Conservation (phyloP, 2,888 invertebrate genomes). For the Hybos culiciformis region DNA sequence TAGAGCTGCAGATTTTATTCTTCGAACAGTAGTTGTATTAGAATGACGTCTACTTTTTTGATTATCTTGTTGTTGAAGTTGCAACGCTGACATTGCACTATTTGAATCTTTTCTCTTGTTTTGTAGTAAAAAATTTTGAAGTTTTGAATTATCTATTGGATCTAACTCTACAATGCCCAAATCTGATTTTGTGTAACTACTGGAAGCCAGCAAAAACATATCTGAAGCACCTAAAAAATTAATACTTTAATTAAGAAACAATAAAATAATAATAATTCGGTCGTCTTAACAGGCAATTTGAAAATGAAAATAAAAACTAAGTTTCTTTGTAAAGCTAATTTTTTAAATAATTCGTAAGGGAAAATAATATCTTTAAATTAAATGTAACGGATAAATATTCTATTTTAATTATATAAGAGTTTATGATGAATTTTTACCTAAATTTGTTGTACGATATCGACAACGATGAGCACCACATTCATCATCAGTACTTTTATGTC, state of each 20-base stretch:
- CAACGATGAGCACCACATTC: constrained; percentile 6
- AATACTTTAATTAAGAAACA: too few relatives aligned
- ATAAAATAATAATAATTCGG: too few relatives aligned
- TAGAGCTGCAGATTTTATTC: constrained; percentile 56
- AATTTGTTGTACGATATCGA: too few relatives aligned
- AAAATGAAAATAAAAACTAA: too few relatives aligned
- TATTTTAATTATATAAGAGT: too few relatives aligned
- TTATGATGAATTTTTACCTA: too few relatives aligned
- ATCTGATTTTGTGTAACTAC: constrained; percentile 35
- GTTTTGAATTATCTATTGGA: neutral
- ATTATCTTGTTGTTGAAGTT: constrained; percentile 35
- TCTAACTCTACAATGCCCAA: constrained; percentile 20
- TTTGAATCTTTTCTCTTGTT: constrained; percentile 41
- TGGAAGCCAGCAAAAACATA: constrained; percentile 33
- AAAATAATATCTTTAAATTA: too few relatives aligned
- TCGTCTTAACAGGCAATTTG: too few relatives aligned
- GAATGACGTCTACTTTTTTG: constrained; percentile 31
- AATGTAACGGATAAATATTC: too few relatives aligned
- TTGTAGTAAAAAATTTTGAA: neutral
- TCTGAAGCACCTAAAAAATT: constrained; percentile 21
- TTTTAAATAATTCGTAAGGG: too few relatives aligned
- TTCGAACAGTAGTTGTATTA: constrained; percentile 39
- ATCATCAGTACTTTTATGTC: constrained; percentile 34
- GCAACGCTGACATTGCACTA: constrained; percentile 49
- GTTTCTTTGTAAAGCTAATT: too few relatives aligned